Evolutionary conservation across 2,113 vertebrate species (phyloP).

Genomic region (Dendrocopos noguchii): DNA sequence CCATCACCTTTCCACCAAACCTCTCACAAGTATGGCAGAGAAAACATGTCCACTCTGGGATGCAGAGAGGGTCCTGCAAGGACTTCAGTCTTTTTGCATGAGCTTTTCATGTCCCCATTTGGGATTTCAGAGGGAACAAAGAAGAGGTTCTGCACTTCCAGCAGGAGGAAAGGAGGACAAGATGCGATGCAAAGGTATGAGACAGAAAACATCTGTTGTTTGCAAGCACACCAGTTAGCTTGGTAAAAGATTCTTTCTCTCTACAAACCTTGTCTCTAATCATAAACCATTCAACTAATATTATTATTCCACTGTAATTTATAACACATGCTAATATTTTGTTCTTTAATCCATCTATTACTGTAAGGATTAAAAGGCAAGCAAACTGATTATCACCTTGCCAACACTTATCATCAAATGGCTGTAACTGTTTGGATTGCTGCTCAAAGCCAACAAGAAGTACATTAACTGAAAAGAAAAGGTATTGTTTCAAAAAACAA

Average conservation of each 20-base stretch:
- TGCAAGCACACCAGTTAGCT: background rate
- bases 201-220: background rate
- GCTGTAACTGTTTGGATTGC: slow-evolving; percentile 14
- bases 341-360: slow-evolving; percentile 7
- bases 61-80: background rate
- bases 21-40: background rate
- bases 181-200: background rate
- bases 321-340: background rate
- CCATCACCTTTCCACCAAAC: background rate
- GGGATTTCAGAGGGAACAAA: background rate
- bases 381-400: slow-evolving; percentile 49
- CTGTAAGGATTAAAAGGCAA: background rate
- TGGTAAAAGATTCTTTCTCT: background rate
- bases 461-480: slow-evolving; percentile 60
- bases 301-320: background rate
- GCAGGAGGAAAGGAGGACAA: background rate
- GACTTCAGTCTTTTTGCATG: background rate
- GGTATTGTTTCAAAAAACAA: slow-evolving; percentile 46
- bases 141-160: background rate
- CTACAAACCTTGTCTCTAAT: background rate
- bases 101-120: background rate
- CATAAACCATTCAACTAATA: background rate
- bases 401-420: slow-evolving; percentile 30
- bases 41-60: background rate
- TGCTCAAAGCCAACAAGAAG: slow-evolving; percentile 27